phyloP scores from a whole-genome alignment of 2,888 invertebrate genomes.

The Leptarthrus brevirostris region DNA sequence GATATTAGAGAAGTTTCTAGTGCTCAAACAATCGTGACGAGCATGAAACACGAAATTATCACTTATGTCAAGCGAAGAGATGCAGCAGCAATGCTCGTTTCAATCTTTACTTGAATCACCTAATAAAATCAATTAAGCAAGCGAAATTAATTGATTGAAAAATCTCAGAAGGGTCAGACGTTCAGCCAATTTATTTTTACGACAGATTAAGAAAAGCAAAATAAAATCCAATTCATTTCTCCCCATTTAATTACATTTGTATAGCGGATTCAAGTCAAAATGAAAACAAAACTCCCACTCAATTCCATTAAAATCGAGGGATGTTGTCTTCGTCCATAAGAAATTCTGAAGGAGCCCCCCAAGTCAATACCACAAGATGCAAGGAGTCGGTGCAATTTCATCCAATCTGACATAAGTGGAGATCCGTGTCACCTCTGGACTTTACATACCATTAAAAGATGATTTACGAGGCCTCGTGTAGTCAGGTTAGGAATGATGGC shows the following conservation, averaged over 20 bases:
- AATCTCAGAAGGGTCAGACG: constrained; percentile 6
- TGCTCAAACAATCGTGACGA: too few relatives aligned
- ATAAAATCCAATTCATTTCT: constrained; percentile 5
- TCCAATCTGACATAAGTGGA: constrained; percentile 54
- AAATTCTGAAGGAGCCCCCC: constrained; percentile 8
- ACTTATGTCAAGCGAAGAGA: too few relatives aligned
- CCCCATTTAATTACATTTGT: constrained; percentile 34
- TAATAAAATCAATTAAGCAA: constrained; percentile 17
- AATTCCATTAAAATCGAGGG: constrained; percentile 39
- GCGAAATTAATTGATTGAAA: constrained; percentile 34
- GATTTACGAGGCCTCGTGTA: constrained; percentile 49
- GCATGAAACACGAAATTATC: too few relatives aligned
- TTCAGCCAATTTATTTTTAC: constrained; percentile 11
- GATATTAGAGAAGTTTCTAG: too few relatives aligned
- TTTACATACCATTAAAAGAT: constrained; percentile 53
- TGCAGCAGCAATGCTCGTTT: not conserved
- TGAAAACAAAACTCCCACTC: constrained; percentile 42
- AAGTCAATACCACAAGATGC: not conserved
- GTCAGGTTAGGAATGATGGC: not conserved
- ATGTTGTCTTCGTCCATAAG: constrained; percentile 20
- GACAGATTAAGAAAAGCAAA: constrained; percentile 16
- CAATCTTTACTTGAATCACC: not conserved
- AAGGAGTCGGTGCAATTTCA: constrained; percentile 50
- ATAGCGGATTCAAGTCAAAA: constrained; percentile 13
- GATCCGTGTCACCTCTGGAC: constrained; percentile 53